phyloP scores from a whole-genome alignment of 2,113 vertebrate genomes.

The Mormyrus iriodes region DNA sequence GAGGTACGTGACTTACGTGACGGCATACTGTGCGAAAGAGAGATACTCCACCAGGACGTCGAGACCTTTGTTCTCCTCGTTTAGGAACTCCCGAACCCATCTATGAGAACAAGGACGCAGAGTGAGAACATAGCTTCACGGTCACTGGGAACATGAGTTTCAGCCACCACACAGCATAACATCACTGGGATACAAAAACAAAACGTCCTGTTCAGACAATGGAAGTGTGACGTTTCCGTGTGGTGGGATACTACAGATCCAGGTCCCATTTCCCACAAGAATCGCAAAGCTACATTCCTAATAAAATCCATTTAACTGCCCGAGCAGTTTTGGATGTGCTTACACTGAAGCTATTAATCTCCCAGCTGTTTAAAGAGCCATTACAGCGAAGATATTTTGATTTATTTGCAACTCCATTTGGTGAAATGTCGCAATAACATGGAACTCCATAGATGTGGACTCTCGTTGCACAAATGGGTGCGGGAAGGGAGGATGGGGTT shows the following conservation, averaged over 20 bases:
- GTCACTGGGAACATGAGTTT: neutral
- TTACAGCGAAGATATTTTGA: neutral
- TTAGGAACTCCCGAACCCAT: conserved; percentile 96
- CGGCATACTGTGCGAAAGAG: conserved; percentile 92
- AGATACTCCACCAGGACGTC: conserved; percentile 93
- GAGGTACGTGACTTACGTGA: conserved; percentile 75
- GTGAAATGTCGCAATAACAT: neutral
- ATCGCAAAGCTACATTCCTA: neutral
- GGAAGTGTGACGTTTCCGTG: neutral
- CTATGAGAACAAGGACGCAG: conserved; percentile 46
- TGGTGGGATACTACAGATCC: neutral
- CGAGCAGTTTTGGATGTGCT: neutral
- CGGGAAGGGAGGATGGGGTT: neutral
- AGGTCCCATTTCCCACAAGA: neutral
- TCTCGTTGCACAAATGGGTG: neutral
- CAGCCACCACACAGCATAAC: neutral
- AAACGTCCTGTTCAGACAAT: neutral
- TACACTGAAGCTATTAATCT: neutral
- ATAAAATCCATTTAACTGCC: neutral
- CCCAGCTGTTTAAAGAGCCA: neutral
- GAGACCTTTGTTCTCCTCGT: conserved; percentile 92
- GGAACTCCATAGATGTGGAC: neutral
- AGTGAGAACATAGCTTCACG: neutral
- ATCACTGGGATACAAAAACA: neutral
- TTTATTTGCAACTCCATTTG: neutral